A percentile compares a stretch with the other conserved stretches of the same genome.
Evolutionary conservation across 2,888 invertebrate species (phyloP).

Genomic region (Dryomyza anilis): DNA sequence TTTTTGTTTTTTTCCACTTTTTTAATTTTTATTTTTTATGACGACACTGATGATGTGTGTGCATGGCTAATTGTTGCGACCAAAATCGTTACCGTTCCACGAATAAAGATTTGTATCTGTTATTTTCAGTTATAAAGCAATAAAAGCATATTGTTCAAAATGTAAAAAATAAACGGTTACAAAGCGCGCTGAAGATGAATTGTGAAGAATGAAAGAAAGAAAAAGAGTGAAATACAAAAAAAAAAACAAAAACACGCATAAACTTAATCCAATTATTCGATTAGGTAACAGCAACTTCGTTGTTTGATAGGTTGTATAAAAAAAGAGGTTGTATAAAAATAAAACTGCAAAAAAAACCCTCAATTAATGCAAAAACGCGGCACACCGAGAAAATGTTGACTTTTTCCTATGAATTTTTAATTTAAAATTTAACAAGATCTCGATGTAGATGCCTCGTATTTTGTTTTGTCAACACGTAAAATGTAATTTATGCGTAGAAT

Average conservation of each 20-base stretch:
- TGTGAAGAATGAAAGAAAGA: slow-evolving; percentile 33
- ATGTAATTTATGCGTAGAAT: too few species aligned
- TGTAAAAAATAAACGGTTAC: slow-evolving; percentile 33
- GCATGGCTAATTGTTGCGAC: slow-evolving; percentile 40
- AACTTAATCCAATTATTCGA: slow-evolving; percentile 49
- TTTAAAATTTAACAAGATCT: neutral
- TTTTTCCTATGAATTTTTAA: too few species aligned
- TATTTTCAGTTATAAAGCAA: slow-evolving; percentile 10
- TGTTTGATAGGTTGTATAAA: neutral
- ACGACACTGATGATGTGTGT: slow-evolving; percentile 30
- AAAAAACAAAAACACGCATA: slow-evolving; percentile 16
- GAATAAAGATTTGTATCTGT: slow-evolving; percentile 23
- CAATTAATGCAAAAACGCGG: too few species aligned
- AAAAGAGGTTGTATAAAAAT: too few species aligned
- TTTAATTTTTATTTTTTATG: too few species aligned
- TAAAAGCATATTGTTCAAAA: neutral
- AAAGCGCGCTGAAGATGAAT: neutral
- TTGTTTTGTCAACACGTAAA: too few species aligned
- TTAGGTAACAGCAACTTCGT: slow-evolving; percentile 49
- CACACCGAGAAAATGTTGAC: too few species aligned
- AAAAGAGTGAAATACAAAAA: slow-evolving; percentile 38
- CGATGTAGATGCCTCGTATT: neutral
- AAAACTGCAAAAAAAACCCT: too few species aligned
- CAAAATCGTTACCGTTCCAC: slow-evolving; percentile 14
- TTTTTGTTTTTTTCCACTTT: neutral